Conservation (phyloP, 2,888 invertebrate genomes). For the Leucophenga maculata region DNA sequence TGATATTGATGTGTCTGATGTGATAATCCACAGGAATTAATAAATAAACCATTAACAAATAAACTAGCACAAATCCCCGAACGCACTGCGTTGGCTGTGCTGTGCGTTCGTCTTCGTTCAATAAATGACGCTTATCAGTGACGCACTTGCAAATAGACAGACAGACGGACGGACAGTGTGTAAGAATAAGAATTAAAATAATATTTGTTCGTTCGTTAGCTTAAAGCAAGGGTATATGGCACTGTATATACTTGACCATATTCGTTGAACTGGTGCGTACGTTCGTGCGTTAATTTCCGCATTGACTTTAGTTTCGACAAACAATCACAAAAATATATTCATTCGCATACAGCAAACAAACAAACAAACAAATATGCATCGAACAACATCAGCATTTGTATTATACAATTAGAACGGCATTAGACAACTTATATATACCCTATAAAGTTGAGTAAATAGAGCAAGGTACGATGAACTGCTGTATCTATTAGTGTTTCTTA, state of each 20-base stretch:
- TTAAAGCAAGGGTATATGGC: too few relatives aligned
- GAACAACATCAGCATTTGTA: too few relatives aligned
- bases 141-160: neutral
- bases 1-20: constrained; percentile 67
- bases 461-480: too few relatives aligned
- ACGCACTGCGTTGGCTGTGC: constrained; percentile 36
- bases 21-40: constrained; percentile 71
- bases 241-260: neutral
- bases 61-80: constrained; percentile 64
- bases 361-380: constrained; percentile 38
- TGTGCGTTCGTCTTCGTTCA: constrained; percentile 30
- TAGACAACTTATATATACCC: too few relatives aligned
- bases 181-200: too few relatives aligned
- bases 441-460: too few relatives aligned
- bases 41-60: constrained; percentile 71
- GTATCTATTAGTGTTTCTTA: too few relatives aligned
- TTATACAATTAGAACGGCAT: neutral
- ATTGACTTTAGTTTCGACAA: constrained; percentile 52
- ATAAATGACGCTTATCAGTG: constrained; percentile 50
- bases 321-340: constrained; percentile 41
- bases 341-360: constrained; percentile 37
- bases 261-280: constrained; percentile 4
- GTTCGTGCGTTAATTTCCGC: constrained; percentile 37
- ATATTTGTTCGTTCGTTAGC: too few relatives aligned
- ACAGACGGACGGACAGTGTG: constrained; percentile 31